phyloP scores from a whole-genome alignment of 2,888 invertebrate genomes.

The Tolmerus cingulatus region DNA sequence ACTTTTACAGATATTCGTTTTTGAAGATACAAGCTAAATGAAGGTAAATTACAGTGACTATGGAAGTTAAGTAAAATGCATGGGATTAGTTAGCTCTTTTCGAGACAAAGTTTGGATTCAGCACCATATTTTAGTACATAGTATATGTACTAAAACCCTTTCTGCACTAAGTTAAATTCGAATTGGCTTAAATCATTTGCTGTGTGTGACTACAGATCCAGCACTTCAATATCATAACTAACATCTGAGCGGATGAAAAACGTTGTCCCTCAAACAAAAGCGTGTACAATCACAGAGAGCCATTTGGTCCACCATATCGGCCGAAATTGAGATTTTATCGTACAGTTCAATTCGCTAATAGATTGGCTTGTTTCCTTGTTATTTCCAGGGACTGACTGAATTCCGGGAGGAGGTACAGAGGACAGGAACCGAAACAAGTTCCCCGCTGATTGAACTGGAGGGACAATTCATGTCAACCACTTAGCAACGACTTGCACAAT shows the following conservation, averaged over 20 bases:
- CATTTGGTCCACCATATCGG: constrained; percentile 14
- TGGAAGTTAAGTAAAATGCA: too few species aligned
- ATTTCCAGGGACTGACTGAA: background rate
- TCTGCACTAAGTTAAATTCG: background rate
- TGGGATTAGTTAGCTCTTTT: too few species aligned
- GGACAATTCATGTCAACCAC: constrained; percentile 33
- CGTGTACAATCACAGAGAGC: background rate
- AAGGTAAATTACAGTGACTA: too few species aligned
- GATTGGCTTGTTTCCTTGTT: constrained; percentile 29
- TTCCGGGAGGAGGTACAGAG: background rate
- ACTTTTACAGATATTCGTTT: too few species aligned
- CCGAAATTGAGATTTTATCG: constrained; percentile 48
- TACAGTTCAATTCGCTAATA: constrained; percentile 46
- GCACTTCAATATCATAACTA: background rate
- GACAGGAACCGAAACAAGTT: background rate
- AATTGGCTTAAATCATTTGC: background rate
- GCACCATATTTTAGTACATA: background rate
- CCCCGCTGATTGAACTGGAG: background rate
- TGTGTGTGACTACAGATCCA: background rate
- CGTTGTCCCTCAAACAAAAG: background rate
- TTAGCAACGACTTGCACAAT: constrained; percentile 25
- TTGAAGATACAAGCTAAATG: too few species aligned
- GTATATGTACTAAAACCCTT: background rate
- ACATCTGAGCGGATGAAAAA: constrained; percentile 8
- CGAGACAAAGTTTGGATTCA: background rate